A percentile compares a stretch with the other conserved stretches of the same genome.
Evolutionary conservation across 1,140 invertebrate species (phyloP).

Genomic region (Lepidotrigona ventralis): DNA sequence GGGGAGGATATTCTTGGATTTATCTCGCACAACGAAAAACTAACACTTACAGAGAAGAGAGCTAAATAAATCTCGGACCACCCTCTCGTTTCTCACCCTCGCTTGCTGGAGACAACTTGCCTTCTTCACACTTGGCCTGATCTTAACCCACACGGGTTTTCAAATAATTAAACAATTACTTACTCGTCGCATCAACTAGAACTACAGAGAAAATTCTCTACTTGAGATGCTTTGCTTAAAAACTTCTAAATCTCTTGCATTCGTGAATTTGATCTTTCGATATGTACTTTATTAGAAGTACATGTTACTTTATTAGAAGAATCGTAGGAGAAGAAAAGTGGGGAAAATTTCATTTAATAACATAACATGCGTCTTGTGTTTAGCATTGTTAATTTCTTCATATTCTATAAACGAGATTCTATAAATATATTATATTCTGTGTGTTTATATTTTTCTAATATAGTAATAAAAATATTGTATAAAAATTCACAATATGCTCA

Average conservation of each 20-base stretch:
- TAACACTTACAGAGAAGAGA: not conserved
- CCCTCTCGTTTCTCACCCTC: not conserved
- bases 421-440: too few species aligned
- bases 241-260: not conserved
- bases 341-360: not conserved
- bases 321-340: not conserved
- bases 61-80: slow-evolving; percentile 9
- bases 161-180: not conserved
- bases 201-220: not conserved
- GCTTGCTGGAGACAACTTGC: too few species aligned
- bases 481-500: too few species aligned
- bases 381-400: not conserved
- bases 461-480: too few species aligned
- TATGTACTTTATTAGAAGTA: not conserved
- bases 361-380: not conserved
- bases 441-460: too few species aligned
- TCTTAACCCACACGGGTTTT: not conserved
- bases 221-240: not conserved
- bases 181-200: not conserved
- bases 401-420: too few species aligned
- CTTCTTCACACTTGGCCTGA: not conserved
- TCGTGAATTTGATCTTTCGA: not conserved
- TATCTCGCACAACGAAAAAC: not conserved
- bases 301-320: not conserved
- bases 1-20: not conserved